Evolutionary conservation across 2,888 invertebrate species (phyloP).

Genomic region (Stenotaenia linearis): DNA sequence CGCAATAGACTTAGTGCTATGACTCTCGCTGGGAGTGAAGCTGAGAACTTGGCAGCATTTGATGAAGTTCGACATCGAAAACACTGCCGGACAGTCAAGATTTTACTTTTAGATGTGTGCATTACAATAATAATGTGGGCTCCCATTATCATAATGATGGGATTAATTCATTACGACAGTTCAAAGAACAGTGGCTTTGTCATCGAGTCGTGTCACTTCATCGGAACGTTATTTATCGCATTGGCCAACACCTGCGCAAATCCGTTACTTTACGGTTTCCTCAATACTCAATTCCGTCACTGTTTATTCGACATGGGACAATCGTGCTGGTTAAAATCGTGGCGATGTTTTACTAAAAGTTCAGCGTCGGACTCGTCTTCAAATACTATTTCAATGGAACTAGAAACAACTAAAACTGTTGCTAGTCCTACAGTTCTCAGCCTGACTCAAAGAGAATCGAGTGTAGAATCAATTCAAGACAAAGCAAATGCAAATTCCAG

Average conservation of each 20-base stretch:
- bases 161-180: conserved; percentile 29
- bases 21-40: neutral
- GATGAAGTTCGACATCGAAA: conserved; percentile 22
- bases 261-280: conserved; percentile 30
- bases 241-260: conserved; percentile 30
- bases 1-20: neutral
- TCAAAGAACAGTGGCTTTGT: neutral
- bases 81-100: conserved; percentile 14
- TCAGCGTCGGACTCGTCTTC: neutral
- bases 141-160: conserved; percentile 28
- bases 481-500: neutral
- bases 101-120: conserved; percentile 28
- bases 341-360: neutral
- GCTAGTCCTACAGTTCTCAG: neutral
- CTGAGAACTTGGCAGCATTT: neutral
- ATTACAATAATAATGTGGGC: conserved; percentile 29
- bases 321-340: neutral
- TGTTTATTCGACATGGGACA: neutral
- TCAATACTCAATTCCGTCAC: conserved; percentile 27
- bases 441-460: neutral
- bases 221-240: conserved; percentile 28
- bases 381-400: neutral
- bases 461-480: neutral
- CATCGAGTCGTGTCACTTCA: conserved; percentile 30
- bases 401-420: neutral